Base-by-base conservation (phyloP, 2,888 invertebrate genomes). In the Caenorhabditis sp. region DNA sequence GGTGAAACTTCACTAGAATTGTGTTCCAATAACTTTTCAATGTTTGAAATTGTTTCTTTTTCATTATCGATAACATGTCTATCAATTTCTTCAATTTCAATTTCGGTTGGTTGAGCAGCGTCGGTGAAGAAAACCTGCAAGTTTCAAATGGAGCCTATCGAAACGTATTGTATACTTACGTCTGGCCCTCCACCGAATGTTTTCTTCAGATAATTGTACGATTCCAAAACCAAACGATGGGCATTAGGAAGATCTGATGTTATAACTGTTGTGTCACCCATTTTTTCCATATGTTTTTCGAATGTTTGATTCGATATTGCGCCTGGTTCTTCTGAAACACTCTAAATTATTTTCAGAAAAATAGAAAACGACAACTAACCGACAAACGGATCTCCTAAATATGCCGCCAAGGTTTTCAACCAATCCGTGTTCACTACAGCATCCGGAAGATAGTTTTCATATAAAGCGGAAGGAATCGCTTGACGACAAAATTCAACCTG, bases 111-210 rank as follows among this genome's bases (percentile, higher is more conserved):
- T 43, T 43, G 43, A 17, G 14, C 43, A 10, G 6, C 43, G 14
- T 43, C 17, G 6, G 43, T 43, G 2, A 12, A 14, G 43, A 17
- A 43, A 43, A 43, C 43, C 43, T 43, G 43, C 6, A 43, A 43
- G 12, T 43, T 43, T 43, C 12, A 17, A 36, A 8, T 36, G 36
- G 5, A 8, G 5, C 17, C 17, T 43, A 12, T 43, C 14, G 3
- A 10, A 5, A 43, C 6, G 17, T 3, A 14, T 17, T 3, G 10
- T 17, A 24, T n/a, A 53, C 21, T 24, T 19, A 88, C 78, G 69
- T 88, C 88, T 14, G 89, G 89, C 1, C 89, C 89, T 2, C 89
- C 89, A n/a, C 88, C 88, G 73, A 89, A 89, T n/a, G 88, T 87
- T 31, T 4, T 10, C 10, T 31, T 31, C 5, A 31, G 31, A 10